A percentile compares a stretch with the other conserved stretches of the same genome.
Evolutionary conservation across 2,888 invertebrate species (phyloP).

Genomic region (Papilio elwesi): DNA sequence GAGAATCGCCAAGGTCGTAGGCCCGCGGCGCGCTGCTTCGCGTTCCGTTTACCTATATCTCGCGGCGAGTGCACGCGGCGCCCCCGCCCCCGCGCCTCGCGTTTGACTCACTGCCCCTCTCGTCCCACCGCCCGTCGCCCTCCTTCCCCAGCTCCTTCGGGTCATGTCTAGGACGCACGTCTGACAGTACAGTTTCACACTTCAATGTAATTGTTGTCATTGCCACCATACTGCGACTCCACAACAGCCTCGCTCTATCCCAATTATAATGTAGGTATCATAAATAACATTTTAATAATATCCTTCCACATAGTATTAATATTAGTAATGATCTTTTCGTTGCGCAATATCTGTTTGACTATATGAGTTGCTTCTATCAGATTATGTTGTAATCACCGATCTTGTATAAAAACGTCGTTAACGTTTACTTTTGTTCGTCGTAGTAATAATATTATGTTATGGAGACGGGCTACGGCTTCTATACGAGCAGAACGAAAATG

Average conservation of each 20-base stretch:
- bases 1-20: constrained; percentile 80
- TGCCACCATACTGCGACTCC: neutral
- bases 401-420: neutral
- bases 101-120: constrained; percentile 45
- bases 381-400: neutral
- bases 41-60: constrained; percentile 83
- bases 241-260: neutral
- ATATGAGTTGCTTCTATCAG: no score
- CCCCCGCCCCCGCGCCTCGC: constrained; percentile 65
- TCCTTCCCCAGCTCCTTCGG: constrained; percentile 50
- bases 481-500: constrained; percentile 55
- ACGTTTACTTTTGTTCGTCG: neutral
- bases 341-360: no score
- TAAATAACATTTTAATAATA: neutral
- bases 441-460: neutral
- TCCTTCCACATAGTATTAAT: no score
- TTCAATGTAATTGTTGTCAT: neutral
- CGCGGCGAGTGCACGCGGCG: constrained; percentile 76
- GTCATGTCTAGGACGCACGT: constrained; percentile 68
- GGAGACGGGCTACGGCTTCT: neutral
- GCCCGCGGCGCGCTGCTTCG: constrained; percentile 73
- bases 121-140: constrained; percentile 43
- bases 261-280: neutral
- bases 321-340: no score
- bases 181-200: constrained; percentile 51